phyloP scores from a whole-genome alignment of 2,888 invertebrate genomes.

The Drosophila lacicola region DNA sequence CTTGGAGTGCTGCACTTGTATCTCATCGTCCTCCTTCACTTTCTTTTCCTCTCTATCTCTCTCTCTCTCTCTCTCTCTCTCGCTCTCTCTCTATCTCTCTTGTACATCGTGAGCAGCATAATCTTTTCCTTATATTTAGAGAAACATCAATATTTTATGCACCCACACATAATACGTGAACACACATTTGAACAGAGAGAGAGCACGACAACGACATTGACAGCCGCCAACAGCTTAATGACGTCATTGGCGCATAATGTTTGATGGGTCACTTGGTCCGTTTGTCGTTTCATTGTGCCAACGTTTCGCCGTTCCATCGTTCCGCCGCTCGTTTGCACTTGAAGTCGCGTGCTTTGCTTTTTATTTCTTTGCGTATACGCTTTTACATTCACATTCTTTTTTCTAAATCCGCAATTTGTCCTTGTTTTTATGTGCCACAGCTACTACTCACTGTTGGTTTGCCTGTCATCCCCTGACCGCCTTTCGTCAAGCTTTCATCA shows the following conservation, averaged over 20 bases:
- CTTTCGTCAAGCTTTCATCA: conserved; percentile 67
- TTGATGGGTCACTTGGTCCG: conserved; percentile 68
- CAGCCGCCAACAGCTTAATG: conserved; percentile 69
- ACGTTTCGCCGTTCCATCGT: conserved; percentile 17
- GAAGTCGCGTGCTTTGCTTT: conserved; percentile 38
- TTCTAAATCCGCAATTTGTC: conserved; percentile 74
- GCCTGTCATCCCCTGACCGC: conserved; percentile 23
- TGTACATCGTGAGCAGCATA: neutral
- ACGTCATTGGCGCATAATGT: conserved; percentile 62
- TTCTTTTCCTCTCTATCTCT: too few relatives aligned
- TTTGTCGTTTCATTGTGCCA: conserved; percentile 24
- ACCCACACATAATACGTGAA: conserved; percentile 39
- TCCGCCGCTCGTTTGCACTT: conserved; percentile 11
- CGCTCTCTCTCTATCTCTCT: neutral
- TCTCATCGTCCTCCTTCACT: neutral
- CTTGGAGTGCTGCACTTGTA: conserved; percentile 1
- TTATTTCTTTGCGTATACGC: conserved; percentile 35
- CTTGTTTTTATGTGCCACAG: conserved; percentile 72
- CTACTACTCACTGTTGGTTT: conserved; percentile 45
- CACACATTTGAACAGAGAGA: conserved; percentile 13
- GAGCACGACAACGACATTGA: conserved; percentile 42
- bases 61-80: too few relatives aligned
- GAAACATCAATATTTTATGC: conserved; percentile 47
- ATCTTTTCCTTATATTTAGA: conserved; percentile 23
- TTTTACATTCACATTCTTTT: conserved; percentile 59